A percentile compares a stretch with the other conserved stretches of the same genome.
phyloP scores from a whole-genome alignment of 1,140 invertebrate species.

The Goniozus legneri region DNA sequence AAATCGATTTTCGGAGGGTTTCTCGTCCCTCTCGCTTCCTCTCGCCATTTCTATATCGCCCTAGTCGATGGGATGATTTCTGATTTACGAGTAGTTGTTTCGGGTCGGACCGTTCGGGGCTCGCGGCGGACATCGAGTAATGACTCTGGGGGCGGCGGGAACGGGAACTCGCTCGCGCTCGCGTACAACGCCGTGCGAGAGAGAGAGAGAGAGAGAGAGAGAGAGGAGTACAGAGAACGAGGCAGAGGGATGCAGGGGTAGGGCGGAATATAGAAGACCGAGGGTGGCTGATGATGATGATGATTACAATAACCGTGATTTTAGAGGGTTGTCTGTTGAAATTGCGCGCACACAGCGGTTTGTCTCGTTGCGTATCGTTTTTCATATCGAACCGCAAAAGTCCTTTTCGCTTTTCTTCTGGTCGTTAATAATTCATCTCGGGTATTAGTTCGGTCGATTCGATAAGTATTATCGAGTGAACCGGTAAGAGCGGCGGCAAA shows the following conservation, averaged over 20 bases:
- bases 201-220: too few relatives aligned
- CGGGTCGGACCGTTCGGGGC: constrained; percentile 43
- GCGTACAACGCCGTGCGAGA: too few relatives aligned
- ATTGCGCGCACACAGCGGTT: constrained; percentile 17
- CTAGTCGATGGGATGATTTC: constrained; percentile 47
- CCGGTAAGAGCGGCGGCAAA: not conserved
- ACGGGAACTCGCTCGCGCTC: constrained; percentile 37
- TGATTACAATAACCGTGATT: constrained; percentile 47
- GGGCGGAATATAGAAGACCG: too few relatives aligned
- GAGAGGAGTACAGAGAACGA: too few relatives aligned
- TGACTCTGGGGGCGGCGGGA: constrained; percentile 50
- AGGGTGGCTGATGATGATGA: constrained; percentile 35
- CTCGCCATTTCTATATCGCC: constrained; percentile 13
- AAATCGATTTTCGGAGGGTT: too few relatives aligned
- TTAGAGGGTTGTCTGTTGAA: constrained; percentile 30
- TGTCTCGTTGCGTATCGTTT: not conserved
- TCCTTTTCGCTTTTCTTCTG: too few relatives aligned
- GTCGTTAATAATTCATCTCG: too few relatives aligned
- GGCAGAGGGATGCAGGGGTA: constrained; percentile 14
- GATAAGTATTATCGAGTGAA: too few relatives aligned
- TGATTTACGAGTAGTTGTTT: constrained; percentile 55
- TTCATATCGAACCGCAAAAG: too few relatives aligned
- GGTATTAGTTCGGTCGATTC: too few relatives aligned
- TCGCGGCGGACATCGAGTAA: constrained; percentile 53
- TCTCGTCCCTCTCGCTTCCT: constrained; percentile 14